phyloP scores from a whole-genome alignment of 1,140 invertebrate species.

The Trinorchestia longiramus region DNA sequence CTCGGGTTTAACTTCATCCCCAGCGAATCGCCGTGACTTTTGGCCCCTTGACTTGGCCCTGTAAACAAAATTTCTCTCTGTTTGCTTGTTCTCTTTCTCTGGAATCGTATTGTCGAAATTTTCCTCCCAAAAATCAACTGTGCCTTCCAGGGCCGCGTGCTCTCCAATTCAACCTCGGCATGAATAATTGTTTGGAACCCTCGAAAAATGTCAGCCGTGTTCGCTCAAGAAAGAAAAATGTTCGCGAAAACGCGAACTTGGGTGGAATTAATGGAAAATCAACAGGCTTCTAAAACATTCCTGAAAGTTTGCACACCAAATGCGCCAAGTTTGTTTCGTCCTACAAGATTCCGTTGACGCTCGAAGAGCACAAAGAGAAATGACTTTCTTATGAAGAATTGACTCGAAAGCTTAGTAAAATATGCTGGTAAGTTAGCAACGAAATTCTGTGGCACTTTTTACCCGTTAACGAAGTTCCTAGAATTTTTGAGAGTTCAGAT shows the following conservation, averaged over 20 bases:
- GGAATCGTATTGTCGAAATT: conserved; percentile 30
- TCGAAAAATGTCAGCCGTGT: conserved; percentile 38
- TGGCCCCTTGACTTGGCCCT: background rate
- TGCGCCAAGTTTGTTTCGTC: conserved; percentile 50
- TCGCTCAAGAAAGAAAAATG: conserved; percentile 28
- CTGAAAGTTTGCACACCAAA: conserved; percentile 34
- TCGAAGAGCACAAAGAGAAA: conserved; percentile 43
- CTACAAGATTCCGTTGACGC: conserved; percentile 49
- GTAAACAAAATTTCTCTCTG: conserved; percentile 36
- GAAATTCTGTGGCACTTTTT: conserved; percentile 49
- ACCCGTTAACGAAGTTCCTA: conserved; percentile 51
- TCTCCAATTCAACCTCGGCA: conserved; percentile 41
- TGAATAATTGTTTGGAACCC: conserved; percentile 36
- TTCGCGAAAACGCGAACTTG: conserved; percentile 31
- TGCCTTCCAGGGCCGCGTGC: conserved; percentile 4
- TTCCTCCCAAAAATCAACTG: conserved; percentile 4
- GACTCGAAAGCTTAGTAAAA: conserved; percentile 30
- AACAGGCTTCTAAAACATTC: conserved; percentile 42
- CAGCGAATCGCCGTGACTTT: conserved; percentile 1
- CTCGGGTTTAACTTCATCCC: conserved; percentile 5
- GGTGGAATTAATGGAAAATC: conserved; percentile 42
- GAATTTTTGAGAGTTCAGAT: conserved; percentile 6
- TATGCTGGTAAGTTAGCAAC: conserved; percentile 42
- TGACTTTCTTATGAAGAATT: conserved; percentile 54
- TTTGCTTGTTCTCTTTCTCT: conserved; percentile 25